phyloP scores from a whole-genome alignment of 2,797 vertebrate genomes.

The Sebastes miniatus region DNA sequence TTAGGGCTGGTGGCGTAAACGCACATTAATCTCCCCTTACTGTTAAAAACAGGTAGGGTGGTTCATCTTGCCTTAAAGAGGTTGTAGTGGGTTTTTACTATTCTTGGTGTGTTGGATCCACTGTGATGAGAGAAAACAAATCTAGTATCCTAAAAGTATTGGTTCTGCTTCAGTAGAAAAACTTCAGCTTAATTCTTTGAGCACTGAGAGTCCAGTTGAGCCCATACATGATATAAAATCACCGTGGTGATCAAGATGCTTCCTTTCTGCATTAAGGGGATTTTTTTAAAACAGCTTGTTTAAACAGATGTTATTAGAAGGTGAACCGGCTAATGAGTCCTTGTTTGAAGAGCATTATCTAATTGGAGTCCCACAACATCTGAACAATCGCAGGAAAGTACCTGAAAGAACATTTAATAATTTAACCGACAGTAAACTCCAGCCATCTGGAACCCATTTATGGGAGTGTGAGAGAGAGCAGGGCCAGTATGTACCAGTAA shows the following conservation, averaged over 20 bases:
- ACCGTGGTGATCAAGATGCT: background rate
- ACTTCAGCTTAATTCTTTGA: too few relatives aligned
- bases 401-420: slow-evolving; percentile 22
- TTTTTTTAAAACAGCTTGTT: background rate
- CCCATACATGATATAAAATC: background rate
- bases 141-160: background rate
- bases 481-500: background rate
- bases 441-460: background rate
- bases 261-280: background rate
- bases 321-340: background rate
- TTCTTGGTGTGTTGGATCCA: background rate
- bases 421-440: background rate
- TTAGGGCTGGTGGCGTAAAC: slow-evolving; percentile 10
- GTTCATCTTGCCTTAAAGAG: background rate
- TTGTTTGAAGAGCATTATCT: background rate
- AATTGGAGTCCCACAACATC: background rate
- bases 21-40: background rate
- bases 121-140: background rate
- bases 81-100: background rate
- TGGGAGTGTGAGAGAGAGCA: background rate
- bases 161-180: background rate
- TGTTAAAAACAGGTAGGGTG: background rate
- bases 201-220: background rate
- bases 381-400: slow-evolving; percentile 32
- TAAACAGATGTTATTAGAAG: background rate